phyloP scores from a whole-genome alignment of 2,888 invertebrate genomes.

The Pheosia tremula region DNA sequence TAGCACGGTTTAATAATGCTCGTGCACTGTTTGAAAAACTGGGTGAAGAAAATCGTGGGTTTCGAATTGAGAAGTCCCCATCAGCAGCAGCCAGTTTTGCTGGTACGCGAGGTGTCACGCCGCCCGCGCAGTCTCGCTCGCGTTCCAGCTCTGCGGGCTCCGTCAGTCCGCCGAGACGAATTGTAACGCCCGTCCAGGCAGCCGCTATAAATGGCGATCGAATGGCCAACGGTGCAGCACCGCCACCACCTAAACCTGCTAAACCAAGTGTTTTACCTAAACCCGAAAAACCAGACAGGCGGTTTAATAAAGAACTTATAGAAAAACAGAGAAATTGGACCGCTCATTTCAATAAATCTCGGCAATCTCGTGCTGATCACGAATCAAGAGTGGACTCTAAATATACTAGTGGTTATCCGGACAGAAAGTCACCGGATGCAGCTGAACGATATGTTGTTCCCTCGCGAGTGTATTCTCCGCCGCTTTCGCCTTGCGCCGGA shows the following conservation, averaged over 20 bases:
- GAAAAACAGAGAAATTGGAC: slow-evolving; percentile 97
- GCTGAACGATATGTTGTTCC: slow-evolving; percentile 70
- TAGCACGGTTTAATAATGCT: slow-evolving; percentile 96
- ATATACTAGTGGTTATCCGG: slow-evolving; percentile 63
- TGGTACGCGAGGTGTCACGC: slow-evolving; percentile 81
- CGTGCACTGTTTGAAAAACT: slow-evolving; percentile 96
- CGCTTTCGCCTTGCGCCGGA: slow-evolving; percentile 84
- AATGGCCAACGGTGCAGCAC: slow-evolving; percentile 75
- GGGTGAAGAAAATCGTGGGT: slow-evolving; percentile 88
- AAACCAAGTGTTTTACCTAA: slow-evolving; percentile 87
- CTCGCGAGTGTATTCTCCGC: slow-evolving; percentile 80
- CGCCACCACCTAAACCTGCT: slow-evolving; percentile 75
- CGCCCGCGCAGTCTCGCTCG: slow-evolving; percentile 83
- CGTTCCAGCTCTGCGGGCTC: slow-evolving; percentile 89
- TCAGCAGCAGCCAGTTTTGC: slow-evolving; percentile 83
- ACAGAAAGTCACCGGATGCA: slow-evolving; percentile 71
- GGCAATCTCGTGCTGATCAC: slow-evolving; percentile 76
- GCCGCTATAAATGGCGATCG: slow-evolving; percentile 70
- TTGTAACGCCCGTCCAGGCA: slow-evolving; percentile 77
- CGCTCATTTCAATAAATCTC: slow-evolving; percentile 93
- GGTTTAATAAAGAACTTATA: slow-evolving; percentile 93
- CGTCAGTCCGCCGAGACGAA: slow-evolving; percentile 83
- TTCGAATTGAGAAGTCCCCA: slow-evolving; percentile 84
- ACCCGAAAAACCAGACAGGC: slow-evolving; percentile 93
- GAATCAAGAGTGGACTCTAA: slow-evolving; percentile 66